Percentiles rank a stretch among this genome's conserved stretches.
These are phyloP conservation scores for Orthosia gothica DNA, from an alignment of 2,888 invertebrate genomes.

Conservation along the genomic window DNA sequence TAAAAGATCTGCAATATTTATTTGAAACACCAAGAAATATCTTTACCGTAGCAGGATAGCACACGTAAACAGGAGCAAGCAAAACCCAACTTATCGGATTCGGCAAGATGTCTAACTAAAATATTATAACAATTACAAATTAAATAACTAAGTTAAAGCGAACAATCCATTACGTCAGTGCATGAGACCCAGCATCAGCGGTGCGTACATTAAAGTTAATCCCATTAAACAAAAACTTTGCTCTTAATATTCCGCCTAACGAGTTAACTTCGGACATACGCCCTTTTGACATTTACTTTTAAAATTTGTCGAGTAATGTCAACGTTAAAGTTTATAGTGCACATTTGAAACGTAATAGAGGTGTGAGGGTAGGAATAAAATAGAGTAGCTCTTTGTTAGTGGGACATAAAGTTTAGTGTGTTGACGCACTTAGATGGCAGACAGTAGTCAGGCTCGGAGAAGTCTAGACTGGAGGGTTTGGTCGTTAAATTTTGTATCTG, in stretches of 20 bases:
- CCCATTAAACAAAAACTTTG: constrained; percentile 86
- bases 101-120: background rate
- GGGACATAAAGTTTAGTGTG: constrained; percentile 35
- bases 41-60: background rate
- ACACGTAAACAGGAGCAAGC: background rate
- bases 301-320: constrained; percentile 66
- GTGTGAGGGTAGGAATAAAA: constrained; percentile 51
- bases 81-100: too few species aligned
- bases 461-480: constrained; percentile 22
- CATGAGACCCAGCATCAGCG: constrained; percentile 65
- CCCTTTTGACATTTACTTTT: constrained; percentile 79
- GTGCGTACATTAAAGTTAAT: constrained; percentile 78
- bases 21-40: background rate
- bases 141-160: constrained; percentile 48
- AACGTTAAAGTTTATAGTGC: constrained; percentile 62
- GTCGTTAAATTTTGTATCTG: constrained; percentile 8
- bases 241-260: constrained; percentile 86
- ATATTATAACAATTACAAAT: constrained; percentile 49
- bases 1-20: background rate
- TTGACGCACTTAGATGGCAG: constrained; percentile 28
- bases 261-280: constrained; percentile 82
- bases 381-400: constrained; percentile 51
- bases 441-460: constrained; percentile 10
- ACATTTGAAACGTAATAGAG: constrained; percentile 55
- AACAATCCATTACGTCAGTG: constrained; percentile 53